Evolutionary conservation across 2,888 invertebrate genomes (phyloP).

Genomic region (Lysandra coridon): DNA sequence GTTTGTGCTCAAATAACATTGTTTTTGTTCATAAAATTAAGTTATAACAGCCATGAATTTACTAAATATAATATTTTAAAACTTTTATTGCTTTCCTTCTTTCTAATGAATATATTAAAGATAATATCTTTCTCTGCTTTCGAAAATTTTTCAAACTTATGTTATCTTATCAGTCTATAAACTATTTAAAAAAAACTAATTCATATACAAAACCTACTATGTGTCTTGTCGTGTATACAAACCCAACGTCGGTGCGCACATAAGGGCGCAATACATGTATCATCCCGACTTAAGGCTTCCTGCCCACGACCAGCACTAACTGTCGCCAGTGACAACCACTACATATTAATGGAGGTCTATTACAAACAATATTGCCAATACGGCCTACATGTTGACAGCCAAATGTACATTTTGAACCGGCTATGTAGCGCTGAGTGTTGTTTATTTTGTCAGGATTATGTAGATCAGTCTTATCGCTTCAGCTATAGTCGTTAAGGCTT

Average conservation of each 20-base stretch:
- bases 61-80: too few relatives aligned
- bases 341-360: constrained; percentile 39
- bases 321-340: constrained; percentile 38
- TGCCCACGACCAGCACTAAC: constrained; percentile 38
- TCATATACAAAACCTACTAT: neutral
- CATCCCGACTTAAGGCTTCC: constrained; percentile 40
- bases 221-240: neutral
- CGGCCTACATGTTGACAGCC: constrained; percentile 29
- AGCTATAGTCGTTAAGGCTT: constrained; percentile 39
- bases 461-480: constrained; percentile 33
- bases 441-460: constrained; percentile 4
- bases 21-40: too few relatives aligned
- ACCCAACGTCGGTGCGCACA: neutral
- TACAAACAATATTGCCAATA: constrained; percentile 38
- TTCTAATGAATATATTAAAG: too few relatives aligned
- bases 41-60: too few relatives aligned
- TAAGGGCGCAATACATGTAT: constrained; percentile 33
- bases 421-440: constrained; percentile 8
- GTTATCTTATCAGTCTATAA: too few relatives aligned
- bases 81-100: too few relatives aligned
- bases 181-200: neutral
- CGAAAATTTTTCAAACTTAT: too few relatives aligned
- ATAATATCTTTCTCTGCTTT: too few relatives aligned
- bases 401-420: constrained; percentile 27
- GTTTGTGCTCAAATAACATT: too few relatives aligned